Evolutionary conservation across 1,140 invertebrate genomes (phyloP).

Genomic region (Danaus plexippus): DNA sequence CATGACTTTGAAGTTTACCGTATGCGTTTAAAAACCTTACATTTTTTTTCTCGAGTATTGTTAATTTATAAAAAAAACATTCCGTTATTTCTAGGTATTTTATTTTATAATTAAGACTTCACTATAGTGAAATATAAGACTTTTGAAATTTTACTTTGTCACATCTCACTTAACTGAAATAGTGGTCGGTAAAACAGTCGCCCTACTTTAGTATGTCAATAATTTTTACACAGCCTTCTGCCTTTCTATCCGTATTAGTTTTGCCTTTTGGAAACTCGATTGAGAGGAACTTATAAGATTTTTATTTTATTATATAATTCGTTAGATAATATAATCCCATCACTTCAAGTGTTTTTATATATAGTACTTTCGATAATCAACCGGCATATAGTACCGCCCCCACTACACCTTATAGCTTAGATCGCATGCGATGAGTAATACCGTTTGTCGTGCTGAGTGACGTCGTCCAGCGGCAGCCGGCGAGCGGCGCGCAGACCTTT

Average conservation of each 20-base stretch:
- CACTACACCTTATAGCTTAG: conserved; percentile 31
- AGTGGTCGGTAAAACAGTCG: conserved; percentile 37
- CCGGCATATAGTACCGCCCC: conserved; percentile 29
- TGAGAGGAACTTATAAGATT: not conserved
- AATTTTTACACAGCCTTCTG: conserved; percentile 23
- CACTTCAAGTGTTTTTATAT: conserved; percentile 8
- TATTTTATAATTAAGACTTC: too few species aligned
- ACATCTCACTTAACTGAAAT: not conserved
- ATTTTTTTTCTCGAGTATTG: not conserved
- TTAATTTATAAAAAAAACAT: too few species aligned
- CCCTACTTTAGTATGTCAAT: conserved; percentile 30
- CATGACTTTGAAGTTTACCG: conserved; percentile 7
- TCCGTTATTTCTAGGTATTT: too few species aligned
- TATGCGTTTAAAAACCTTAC: conserved; percentile 9
- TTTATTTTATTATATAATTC: conserved; percentile 2
- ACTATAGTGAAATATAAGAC: too few species aligned
- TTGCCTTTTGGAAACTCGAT: not conserved
- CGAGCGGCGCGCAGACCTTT: conserved; percentile 38
- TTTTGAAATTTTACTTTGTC: too few species aligned
- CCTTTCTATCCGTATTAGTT: conserved; percentile 11
- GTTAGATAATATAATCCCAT: conserved; percentile 1
- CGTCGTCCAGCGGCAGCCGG: conserved; percentile 52
- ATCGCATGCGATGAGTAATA: conserved; percentile 57
- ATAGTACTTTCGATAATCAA: conserved; percentile 12
- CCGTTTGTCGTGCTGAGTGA: conserved; percentile 61